These are phyloP conservation scores for Acanthopleura granulata DNA, from an alignment of 2,888 invertebrate species.

Conservation along the genomic window DNA sequence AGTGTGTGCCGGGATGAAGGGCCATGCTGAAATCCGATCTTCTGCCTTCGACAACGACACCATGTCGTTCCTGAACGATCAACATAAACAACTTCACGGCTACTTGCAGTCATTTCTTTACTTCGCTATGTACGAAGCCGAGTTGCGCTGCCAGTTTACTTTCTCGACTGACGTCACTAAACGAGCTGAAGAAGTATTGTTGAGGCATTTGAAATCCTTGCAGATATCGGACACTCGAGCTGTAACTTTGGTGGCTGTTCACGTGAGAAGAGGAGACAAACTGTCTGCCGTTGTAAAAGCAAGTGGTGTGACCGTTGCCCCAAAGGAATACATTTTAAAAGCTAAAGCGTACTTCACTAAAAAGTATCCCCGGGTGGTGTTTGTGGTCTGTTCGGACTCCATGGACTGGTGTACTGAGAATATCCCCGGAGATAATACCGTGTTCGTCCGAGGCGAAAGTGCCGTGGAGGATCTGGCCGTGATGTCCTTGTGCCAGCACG, in stretches of 20 bases:
- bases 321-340: constrained; percentile 33
- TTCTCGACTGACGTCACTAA: neutral
- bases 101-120: neutral
- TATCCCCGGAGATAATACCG: constrained; percentile 30
- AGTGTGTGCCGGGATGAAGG: neutral
- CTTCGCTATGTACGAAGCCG: neutral
- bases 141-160: neutral
- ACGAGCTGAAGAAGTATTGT: neutral
- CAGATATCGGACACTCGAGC: neutral
- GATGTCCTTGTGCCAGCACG: constrained; percentile 44
- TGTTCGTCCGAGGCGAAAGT: constrained; percentile 29
- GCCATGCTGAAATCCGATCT: neutral
- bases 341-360: constrained; percentile 36
- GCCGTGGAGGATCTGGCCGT: constrained; percentile 40
- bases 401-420: constrained; percentile 34
- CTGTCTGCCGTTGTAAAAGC: constrained; percentile 9
- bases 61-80: neutral
- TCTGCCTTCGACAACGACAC: constrained; percentile 1
- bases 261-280: constrained; percentile 38
- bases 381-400: constrained; percentile 39
- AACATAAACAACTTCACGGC: neutral
- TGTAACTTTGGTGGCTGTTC: constrained; percentile 33
- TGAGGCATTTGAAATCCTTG: neutral
- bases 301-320: constrained; percentile 36
- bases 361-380: constrained; percentile 33